Conservation (phyloP, 2,113 vertebrate genomes). For the Pelecanoides urinatrix region DNA sequence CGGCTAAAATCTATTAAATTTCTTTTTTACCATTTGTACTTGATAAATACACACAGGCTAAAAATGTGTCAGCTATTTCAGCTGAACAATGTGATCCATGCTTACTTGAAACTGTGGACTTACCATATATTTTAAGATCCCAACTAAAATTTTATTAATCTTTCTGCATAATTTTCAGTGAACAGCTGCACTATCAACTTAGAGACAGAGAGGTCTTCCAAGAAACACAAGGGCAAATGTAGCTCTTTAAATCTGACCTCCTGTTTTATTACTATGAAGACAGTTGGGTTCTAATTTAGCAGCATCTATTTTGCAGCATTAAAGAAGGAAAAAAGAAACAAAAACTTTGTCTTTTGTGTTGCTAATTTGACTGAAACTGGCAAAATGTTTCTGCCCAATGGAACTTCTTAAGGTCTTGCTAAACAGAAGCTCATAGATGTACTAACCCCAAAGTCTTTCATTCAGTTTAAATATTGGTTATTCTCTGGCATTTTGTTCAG, state of each 20-base stretch:
- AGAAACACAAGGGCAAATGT: slow-evolving; percentile 59
- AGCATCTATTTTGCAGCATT: not conserved
- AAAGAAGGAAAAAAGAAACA: not conserved
- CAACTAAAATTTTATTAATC: slow-evolving; percentile 26
- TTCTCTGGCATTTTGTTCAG: not conserved
- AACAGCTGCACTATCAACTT: slow-evolving; percentile 73
- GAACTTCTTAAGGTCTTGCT: not conserved
- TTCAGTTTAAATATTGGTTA: not conserved
- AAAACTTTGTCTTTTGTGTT: not conserved
- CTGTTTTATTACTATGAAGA: slow-evolving; percentile 22
- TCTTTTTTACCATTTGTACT: not conserved
- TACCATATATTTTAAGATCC: not conserved
- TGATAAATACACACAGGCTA: not conserved
- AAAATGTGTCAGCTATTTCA: not conserved
- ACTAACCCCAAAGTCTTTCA: not conserved
- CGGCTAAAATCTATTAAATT: not conserved
- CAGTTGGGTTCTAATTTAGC: slow-evolving; percentile 16
- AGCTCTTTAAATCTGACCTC: slow-evolving; percentile 45
- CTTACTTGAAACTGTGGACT: not conserved
- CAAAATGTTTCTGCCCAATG: not conserved
- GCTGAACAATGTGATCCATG: not conserved
- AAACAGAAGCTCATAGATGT: not conserved
- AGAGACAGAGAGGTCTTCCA: slow-evolving; percentile 71
- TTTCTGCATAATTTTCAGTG: slow-evolving; percentile 57
- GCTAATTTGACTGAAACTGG: not conserved